Percentiles rank a stretch among this genome's conserved stretches.
phyloP scores from a whole-genome alignment of 2,113 vertebrate genomes.

The Trematomus loennbergii region DNA sequence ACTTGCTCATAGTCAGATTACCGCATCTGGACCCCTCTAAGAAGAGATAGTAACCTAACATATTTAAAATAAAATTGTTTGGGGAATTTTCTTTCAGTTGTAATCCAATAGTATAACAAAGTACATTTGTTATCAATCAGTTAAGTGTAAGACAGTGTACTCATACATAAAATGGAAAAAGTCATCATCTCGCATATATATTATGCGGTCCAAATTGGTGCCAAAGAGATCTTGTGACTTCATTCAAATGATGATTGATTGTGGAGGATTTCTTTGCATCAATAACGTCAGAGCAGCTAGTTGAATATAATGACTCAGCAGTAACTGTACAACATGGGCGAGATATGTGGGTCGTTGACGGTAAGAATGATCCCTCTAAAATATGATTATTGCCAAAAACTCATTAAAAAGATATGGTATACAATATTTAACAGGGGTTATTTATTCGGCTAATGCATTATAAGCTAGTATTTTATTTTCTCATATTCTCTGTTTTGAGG shows the following conservation, averaged over 20 bases:
- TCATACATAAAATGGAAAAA: slow-evolving; percentile 53
- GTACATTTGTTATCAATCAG: slow-evolving; percentile 3
- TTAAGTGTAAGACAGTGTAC: slow-evolving; percentile 12
- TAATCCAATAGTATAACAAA: background rate
- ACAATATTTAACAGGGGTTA: slow-evolving; percentile 16
- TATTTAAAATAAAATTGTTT: too few species aligned
- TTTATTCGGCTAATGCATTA: background rate
- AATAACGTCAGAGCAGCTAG: slow-evolving; percentile 26
- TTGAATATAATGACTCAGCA: slow-evolving; percentile 36
- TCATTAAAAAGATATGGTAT: slow-evolving; percentile 5
- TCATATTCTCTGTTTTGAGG: too few species aligned
- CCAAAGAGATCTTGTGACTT: slow-evolving; percentile 54
- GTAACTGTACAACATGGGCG: slow-evolving; percentile 8
- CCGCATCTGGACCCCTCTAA: too few species aligned
- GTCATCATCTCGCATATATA: slow-evolving; percentile 39
- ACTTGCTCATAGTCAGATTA: too few species aligned
- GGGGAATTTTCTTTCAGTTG: slow-evolving; percentile 11
- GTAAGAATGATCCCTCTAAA: slow-evolving; percentile 5
- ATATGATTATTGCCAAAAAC: slow-evolving; percentile 28
- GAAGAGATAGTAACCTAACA: too few species aligned
- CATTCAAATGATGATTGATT: slow-evolving; percentile 69
- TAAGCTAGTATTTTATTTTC: too few species aligned
- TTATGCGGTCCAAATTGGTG: slow-evolving; percentile 53
- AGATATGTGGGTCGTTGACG: slow-evolving; percentile 9
- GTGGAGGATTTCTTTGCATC: slow-evolving; percentile 52